These are phyloP conservation scores for Hedya salicella DNA, from an alignment of 2,888 invertebrate genomes.

Conservation along the genomic window DNA sequence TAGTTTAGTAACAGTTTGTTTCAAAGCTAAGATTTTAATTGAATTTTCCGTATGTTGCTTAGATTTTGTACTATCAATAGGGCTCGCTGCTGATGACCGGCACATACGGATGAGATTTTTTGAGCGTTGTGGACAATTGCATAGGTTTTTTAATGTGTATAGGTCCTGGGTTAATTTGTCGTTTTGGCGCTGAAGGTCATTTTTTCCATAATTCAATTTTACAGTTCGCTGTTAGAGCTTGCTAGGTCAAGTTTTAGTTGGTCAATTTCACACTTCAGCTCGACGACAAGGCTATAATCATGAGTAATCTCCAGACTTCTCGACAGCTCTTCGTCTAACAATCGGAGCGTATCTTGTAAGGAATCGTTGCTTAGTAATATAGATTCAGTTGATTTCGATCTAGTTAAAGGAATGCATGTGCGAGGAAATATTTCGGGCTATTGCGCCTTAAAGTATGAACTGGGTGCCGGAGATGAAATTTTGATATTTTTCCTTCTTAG, in stretches of 20 bases:
- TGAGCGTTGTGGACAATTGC: neutral
- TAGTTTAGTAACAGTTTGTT: neutral
- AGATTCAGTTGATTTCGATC: slow-evolving; percentile 5
- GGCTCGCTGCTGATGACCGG: neutral
- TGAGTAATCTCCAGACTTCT: slow-evolving; percentile 3
- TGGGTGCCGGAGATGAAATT: neutral
- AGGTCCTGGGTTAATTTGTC: slow-evolving; percentile 11
- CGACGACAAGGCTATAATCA: neutral
- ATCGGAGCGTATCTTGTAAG: neutral
- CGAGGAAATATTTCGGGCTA: too few species aligned
- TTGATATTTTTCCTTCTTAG: too few species aligned
- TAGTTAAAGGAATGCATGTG: neutral
- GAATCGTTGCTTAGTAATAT: neutral
- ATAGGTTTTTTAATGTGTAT: neutral
- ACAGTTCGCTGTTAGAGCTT: slow-evolving; percentile 7
- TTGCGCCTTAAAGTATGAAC: neutral
- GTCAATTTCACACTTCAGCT: slow-evolving; percentile 3
- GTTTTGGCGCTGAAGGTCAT: slow-evolving; percentile 3
- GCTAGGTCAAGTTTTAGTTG: slow-evolving; percentile 6
- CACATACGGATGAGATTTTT: neutral
- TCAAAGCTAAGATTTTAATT: neutral
- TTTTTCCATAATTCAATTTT: slow-evolving; percentile 10
- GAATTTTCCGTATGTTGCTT: neutral
- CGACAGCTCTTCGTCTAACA: slow-evolving; percentile 2
- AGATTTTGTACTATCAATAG: too few species aligned